Evolutionary conservation across 2,113 vertebrate genomes (phyloP).

Genomic region (Bothrops jararaca): DNA sequence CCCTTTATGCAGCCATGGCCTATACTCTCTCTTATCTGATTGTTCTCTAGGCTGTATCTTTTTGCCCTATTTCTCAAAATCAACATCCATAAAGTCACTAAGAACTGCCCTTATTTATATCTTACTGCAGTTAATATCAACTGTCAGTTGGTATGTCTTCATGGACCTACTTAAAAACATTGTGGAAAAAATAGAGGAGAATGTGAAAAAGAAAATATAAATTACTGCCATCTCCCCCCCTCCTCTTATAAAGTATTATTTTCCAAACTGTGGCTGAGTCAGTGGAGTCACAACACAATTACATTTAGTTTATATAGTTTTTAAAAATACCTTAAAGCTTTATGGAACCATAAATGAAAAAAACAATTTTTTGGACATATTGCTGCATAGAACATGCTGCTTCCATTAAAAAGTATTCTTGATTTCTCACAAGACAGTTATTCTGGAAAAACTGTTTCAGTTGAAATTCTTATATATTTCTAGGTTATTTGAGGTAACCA

Average conservation of each 20-base stretch:
- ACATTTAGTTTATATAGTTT: conserved; percentile 46
- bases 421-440: conserved; percentile 44
- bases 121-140: conserved; percentile 9
- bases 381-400: conserved; percentile 30
- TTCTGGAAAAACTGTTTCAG: conserved; percentile 27
- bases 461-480: conserved; percentile 30
- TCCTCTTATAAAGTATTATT: neutral
- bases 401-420: conserved; percentile 33
- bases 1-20: neutral
- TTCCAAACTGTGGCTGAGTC: conserved; percentile 24
- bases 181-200: neutral
- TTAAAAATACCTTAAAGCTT: conserved; percentile 51
- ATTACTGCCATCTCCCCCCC: neutral
- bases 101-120: neutral
- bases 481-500: conserved; percentile 11
- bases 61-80: neutral
- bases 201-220: neutral
- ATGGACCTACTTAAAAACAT: conserved; percentile 17
- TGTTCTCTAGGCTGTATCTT: neutral
- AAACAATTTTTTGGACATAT: conserved; percentile 54
- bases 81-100: neutral
- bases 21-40: no score
- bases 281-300: conserved; percentile 33
- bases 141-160: neutral
- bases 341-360: conserved; percentile 41